These are phyloP conservation scores for Anorthoa munda DNA, from an alignment of 2,888 invertebrate genomes.

Conservation along the genomic window DNA sequence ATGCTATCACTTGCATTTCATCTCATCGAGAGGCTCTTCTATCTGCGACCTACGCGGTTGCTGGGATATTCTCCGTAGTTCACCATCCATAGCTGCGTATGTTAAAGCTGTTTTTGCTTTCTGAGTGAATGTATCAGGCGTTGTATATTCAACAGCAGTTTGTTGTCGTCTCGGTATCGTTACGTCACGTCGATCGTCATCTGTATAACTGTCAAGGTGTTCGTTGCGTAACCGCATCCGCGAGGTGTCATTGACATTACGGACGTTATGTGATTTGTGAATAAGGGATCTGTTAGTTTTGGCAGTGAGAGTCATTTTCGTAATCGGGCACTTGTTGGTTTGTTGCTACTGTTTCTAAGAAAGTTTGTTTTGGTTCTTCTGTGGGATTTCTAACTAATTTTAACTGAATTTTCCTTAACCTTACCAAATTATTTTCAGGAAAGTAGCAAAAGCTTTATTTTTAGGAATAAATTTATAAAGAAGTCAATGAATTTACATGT, in stretches of 20 bases:
- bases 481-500: not conserved
- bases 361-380: constrained; percentile 18
- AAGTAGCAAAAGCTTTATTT: not conserved
- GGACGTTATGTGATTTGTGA: constrained; percentile 80
- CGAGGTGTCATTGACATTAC: constrained; percentile 88
- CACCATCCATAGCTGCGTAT: constrained; percentile 64
- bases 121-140: constrained; percentile 49
- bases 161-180: constrained; percentile 67
- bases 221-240: constrained; percentile 86
- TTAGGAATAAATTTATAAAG: not conserved
- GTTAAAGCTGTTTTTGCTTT: not conserved
- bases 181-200: constrained; percentile 81
- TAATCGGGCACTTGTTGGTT: constrained; percentile 41
- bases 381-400: not conserved
- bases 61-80: constrained; percentile 57
- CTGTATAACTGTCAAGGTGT: constrained; percentile 87
- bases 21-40: constrained; percentile 80
- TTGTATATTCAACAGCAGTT: constrained; percentile 60
- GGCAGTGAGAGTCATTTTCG: constrained; percentile 73
- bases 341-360: constrained; percentile 47
- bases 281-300: constrained; percentile 76
- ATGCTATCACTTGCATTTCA: constrained; percentile 86
- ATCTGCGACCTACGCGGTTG: constrained; percentile 69
- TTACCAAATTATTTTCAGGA: not conserved
- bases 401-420: not conserved